Evolutionary conservation across 1,140 invertebrate species (phyloP).

Genomic region (Philopotamus ludificatus): DNA sequence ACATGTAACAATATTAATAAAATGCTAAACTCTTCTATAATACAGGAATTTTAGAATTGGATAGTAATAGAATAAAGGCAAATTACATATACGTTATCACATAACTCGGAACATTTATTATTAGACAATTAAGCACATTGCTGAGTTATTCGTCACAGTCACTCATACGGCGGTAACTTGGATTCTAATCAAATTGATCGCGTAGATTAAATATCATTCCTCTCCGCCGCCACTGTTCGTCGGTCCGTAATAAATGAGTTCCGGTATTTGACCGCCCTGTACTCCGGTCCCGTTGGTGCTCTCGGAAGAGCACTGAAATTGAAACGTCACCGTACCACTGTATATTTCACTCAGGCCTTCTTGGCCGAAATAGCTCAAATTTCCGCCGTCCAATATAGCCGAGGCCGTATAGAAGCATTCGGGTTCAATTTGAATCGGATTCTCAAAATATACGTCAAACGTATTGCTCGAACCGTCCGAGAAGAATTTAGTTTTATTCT

Average conservation of each 20-base stretch:
- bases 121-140: conserved; percentile 13
- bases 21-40: background rate
- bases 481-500: conserved; percentile 90
- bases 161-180: conserved; percentile 17
- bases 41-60: conserved; percentile 15
- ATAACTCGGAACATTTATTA: background rate
- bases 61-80: conserved; percentile 13
- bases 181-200: background rate
- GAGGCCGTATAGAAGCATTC: conserved; percentile 90
- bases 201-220: conserved; percentile 33
- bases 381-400: conserved; percentile 83
- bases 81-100: conserved; percentile 18
- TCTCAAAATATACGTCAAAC: conserved; percentile 90
- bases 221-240: conserved; percentile 50
- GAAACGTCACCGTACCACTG: conserved; percentile 85
- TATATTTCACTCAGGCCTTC: conserved; percentile 90
- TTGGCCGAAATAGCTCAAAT: conserved; percentile 93
- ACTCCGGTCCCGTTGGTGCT: conserved; percentile 93
- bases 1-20: background rate
- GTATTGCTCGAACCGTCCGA: conserved; percentile 92
- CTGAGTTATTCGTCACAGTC: conserved; percentile 18
- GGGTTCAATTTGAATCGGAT: conserved; percentile 89
- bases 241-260: conserved; percentile 89
- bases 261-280: conserved; percentile 91
- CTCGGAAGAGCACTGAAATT: conserved; percentile 92